Evolutionary conservation across 2,797 vertebrate species (phyloP).

Genomic region (Helicolenus hilgendorfi): DNA sequence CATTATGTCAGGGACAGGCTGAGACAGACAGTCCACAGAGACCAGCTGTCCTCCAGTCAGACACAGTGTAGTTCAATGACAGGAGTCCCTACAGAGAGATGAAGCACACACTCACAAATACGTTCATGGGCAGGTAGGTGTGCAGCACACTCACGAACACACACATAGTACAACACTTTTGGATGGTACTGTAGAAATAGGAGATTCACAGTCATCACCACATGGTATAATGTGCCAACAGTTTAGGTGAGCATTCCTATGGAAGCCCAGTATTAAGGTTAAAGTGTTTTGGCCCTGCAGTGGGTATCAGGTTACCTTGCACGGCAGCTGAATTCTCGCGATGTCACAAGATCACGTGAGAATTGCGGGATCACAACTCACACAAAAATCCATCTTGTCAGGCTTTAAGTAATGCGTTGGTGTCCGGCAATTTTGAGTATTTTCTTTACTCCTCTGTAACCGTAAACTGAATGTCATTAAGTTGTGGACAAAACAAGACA

Average conservation of each 20-base stretch:
- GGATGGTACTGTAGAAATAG: not conserved
- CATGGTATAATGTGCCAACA: not conserved
- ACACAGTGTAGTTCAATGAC: slow-evolving; percentile 49
- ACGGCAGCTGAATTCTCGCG: too few relatives aligned
- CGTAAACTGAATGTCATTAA: too few relatives aligned
- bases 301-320: not conserved
- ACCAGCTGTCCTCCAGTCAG: slow-evolving; percentile 61
- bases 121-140: slow-evolving; percentile 8
- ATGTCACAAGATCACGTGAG: too few relatives aligned
- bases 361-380: too few relatives aligned
- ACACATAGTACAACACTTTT: not conserved
- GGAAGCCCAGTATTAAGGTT: not conserved
- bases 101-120: not conserved
- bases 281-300: not conserved
- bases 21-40: slow-evolving; percentile 57
- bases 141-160: not conserved
- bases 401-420: too few relatives aligned
- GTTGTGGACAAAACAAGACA: too few relatives aligned
- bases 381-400: too few relatives aligned
- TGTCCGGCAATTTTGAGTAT: too few relatives aligned
- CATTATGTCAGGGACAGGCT: slow-evolving; percentile 68
- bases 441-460: too few relatives aligned
- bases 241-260: not conserved
- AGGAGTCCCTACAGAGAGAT: slow-evolving; percentile 37
- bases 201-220: not conserved